Base-by-base conservation (phyloP, 2,797 vertebrate species). In the Saxicola maurus region DNA sequence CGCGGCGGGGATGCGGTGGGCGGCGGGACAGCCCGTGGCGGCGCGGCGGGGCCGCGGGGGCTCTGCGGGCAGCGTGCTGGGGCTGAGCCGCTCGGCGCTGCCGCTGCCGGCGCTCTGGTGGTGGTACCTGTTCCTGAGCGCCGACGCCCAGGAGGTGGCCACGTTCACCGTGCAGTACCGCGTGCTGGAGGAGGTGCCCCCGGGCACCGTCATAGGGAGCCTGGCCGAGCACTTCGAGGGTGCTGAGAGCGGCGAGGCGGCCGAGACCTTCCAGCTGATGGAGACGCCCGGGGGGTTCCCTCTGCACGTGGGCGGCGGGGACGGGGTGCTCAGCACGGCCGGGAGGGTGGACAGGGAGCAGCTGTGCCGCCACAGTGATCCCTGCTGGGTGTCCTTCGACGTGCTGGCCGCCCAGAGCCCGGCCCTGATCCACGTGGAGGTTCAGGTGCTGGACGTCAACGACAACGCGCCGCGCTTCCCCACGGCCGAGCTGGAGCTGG, bases 361-460 rank as follows among this genome's bases (percentile, higher is more conserved):
- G 90, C 96, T 99, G 40, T 99, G 99, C 92, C 95, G 95, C 45
- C 97, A 97, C 35, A 97, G 94, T 1, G 98, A 98, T 71, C 96
- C 97, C 81, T 99, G 99, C 71, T 95, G 98, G 91, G 92, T 99
- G 75, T 97, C 97, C 16, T 99, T 99, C 33, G 98, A 98, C 0
- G 98, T 99, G 65, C 97, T 99, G 45, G 98, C 98, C 43, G 91
- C 96, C 14, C 98, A 96, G 6, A 97, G 92, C 23, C 85, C 98
- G 68, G 97, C 98, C 65, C 98, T 98, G 80, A 95, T 99, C 61
- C 97, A 98, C 0, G 98, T 99, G 93, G 98, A 97, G 19, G 97
- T 99, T 79, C 98, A 98, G 89, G 98, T 99, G 74, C 94, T 98
- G 96, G 99, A 99, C 27, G 75, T 98, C 71, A 99, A 99, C 0